Conservation (phyloP, 2,113 vertebrate genomes). For the Labeo catla region DNA sequence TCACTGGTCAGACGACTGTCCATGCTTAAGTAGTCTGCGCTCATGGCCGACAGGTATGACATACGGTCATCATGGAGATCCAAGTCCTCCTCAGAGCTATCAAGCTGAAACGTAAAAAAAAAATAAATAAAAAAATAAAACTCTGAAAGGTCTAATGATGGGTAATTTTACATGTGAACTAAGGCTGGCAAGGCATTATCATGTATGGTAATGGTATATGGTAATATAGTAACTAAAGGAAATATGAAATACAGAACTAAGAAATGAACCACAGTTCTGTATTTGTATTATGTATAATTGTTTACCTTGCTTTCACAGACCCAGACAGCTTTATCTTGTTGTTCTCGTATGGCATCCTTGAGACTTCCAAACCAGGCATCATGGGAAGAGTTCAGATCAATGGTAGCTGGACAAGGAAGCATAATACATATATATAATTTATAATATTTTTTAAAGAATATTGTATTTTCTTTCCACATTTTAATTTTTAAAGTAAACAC, state of each 20-base stretch:
- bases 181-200: neutral
- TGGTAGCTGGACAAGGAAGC: constrained; percentile 73
- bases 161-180: neutral
- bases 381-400: constrained; percentile 90
- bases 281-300: neutral
- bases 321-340: constrained; percentile 93
- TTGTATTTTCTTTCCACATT: neutral
- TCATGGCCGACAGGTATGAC: constrained; percentile 97
- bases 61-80: constrained; percentile 89
- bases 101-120: constrained; percentile 76
- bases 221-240: neutral
- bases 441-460: no score
- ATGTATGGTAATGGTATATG: no score
- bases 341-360: constrained; percentile 87
- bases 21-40: constrained; percentile 96
- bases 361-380: constrained; percentile 94
- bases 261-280: neutral
- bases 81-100: constrained; percentile 89
- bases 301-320: constrained; percentile 96
- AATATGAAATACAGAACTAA: neutral
- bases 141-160: neutral
- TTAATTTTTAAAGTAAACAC: neutral
- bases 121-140: neutral
- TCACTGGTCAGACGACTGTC: constrained; percentile 96
- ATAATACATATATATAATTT: no score